A percentile compares a stretch with the other conserved stretches of the same genome.
Evolutionary conservation across 23 tunicate species (phyloP).

Genomic region (Styela plicata): DNA sequence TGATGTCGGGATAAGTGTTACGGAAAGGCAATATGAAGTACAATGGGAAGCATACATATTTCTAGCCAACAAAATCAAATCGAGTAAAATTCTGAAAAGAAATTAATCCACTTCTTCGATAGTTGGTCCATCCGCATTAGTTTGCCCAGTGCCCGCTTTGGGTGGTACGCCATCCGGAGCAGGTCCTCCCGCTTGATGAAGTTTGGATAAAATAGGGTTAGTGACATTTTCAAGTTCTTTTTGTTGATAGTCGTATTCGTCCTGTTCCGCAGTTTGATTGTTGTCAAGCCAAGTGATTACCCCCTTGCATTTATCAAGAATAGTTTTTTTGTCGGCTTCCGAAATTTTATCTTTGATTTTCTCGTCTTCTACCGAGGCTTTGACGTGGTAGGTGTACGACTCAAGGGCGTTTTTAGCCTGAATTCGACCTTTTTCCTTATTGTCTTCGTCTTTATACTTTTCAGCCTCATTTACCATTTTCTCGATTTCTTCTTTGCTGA

Average conservation of each 20-base stretch:
- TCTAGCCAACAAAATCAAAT: neutral
- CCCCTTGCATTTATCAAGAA: slow-evolving; percentile 34
- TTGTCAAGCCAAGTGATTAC: slow-evolving; percentile 34
- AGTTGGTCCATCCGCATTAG: slow-evolving; percentile 60
- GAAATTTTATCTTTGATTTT: slow-evolving; percentile 25
- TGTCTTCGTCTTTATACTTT: slow-evolving; percentile 35
- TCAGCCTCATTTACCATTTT: slow-evolving; percentile 39
- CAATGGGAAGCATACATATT: too few species aligned
- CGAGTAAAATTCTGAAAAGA: too few species aligned
- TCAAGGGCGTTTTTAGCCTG: slow-evolving; percentile 42
- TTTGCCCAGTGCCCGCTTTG: neutral
- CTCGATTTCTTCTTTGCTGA: slow-evolving; percentile 45
- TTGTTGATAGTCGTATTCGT: slow-evolving; percentile 91
- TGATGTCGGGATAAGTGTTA: too few species aligned
- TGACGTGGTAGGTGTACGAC: slow-evolving; percentile 31
- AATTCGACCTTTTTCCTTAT: slow-evolving; percentile 9
- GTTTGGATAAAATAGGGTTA: slow-evolving; percentile 82
- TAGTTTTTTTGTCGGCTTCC: slow-evolving; percentile 14
- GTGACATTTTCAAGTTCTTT: slow-evolving; percentile 97
- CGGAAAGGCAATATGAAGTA: too few species aligned
- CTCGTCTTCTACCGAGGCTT: slow-evolving; percentile 32
- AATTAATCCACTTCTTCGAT: slow-evolving; percentile 76
- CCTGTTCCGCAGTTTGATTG: slow-evolving; percentile 84
- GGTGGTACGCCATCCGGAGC: slow-evolving; percentile 48
- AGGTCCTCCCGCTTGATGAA: slow-evolving; percentile 55